A percentile compares a stretch with the other conserved stretches of the same genome.
Conservation (phyloP, 35 echinoderm and acorn worm genomes). For the Heliocidaris tuberculata region DNA sequence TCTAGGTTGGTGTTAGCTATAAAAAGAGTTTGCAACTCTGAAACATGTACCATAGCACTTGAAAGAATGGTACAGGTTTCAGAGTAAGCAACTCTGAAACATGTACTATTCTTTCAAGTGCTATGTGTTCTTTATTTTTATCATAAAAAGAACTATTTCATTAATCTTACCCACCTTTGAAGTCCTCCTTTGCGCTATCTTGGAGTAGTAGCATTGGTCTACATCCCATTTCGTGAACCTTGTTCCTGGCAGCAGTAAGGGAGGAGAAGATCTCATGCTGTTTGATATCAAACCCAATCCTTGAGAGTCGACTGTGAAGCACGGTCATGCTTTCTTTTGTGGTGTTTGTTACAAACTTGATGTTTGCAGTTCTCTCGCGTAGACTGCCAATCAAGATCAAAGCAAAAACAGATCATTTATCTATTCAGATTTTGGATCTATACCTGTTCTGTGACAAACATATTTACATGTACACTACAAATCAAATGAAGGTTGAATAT, state of each 20-base stretch:
- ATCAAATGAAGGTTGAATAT: background rate
- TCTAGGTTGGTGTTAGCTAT: no score
- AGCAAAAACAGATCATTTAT: slow-evolving; percentile 2
- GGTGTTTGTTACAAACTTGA: slow-evolving; percentile 99
- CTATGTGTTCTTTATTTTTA: no score
- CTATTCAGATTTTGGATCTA: background rate
- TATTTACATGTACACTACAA: background rate
- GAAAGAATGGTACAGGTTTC: no score
- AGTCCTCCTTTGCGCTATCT: slow-evolving; percentile 83
- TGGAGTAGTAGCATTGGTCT: slow-evolving; percentile 80
- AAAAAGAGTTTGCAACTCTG: no score
- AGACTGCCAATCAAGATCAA: slow-evolving; percentile 53
- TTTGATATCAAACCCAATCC: slow-evolving; percentile 79
- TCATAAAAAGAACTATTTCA: no score
- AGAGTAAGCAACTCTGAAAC: no score
- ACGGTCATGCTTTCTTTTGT: slow-evolving; percentile 89
- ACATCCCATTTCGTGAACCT: slow-evolving; percentile 58
- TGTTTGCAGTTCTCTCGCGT: slow-evolving; percentile 54
- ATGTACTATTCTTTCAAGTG: no score
- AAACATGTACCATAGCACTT: no score
- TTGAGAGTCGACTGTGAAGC: slow-evolving; percentile 67
- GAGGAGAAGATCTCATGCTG: slow-evolving; percentile 89
- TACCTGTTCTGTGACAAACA: background rate
- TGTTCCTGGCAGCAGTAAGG: slow-evolving; percentile 83
- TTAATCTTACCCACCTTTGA: slow-evolving; percentile 59